Evolutionary conservation across 2,888 invertebrate genomes (phyloP).

Genomic region (Leptopilina myrica): DNA sequence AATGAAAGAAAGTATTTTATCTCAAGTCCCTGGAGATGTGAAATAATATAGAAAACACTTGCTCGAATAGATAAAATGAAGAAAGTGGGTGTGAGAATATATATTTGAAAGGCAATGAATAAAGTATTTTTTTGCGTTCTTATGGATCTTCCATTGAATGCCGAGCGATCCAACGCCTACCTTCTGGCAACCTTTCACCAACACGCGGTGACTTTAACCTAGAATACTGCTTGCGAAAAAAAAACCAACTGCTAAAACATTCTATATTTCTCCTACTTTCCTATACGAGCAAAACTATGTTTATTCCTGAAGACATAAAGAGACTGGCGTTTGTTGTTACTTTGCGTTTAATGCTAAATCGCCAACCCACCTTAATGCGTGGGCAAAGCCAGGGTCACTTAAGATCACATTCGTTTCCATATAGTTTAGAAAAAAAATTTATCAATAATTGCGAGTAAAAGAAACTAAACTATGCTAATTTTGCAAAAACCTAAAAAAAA

Average conservation of each 20-base stretch:
- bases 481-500: not conserved
- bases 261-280: slow-evolving; percentile 47
- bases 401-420: slow-evolving; percentile 20
- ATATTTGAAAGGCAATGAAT: slow-evolving; percentile 30
- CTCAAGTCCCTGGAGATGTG: no score
- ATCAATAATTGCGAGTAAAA: not conserved
- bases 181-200: slow-evolving; percentile 45
- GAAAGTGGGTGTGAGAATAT: slow-evolving; percentile 33
- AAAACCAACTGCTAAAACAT: slow-evolving; percentile 43
- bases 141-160: slow-evolving; percentile 47
- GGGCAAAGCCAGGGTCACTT: slow-evolving; percentile 57
- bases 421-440: not conserved
- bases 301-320: slow-evolving; percentile 42
- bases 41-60: slow-evolving; percentile 25
- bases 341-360: slow-evolving; percentile 49
- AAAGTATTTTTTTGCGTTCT: not conserved
- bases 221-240: slow-evolving; percentile 49
- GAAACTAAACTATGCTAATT: not conserved
- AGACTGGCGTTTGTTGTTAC: slow-evolving; percentile 46
- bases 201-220: slow-evolving; percentile 50
- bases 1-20: not conserved
- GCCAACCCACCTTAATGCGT: slow-evolving; percentile 56
- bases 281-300: slow-evolving; percentile 40
- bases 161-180: slow-evolving; percentile 52
- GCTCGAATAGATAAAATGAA: slow-evolving; percentile 29